These are phyloP conservation scores for Limanda limanda DNA, from an alignment of 2,113 vertebrate species.

Conservation along the genomic window DNA sequence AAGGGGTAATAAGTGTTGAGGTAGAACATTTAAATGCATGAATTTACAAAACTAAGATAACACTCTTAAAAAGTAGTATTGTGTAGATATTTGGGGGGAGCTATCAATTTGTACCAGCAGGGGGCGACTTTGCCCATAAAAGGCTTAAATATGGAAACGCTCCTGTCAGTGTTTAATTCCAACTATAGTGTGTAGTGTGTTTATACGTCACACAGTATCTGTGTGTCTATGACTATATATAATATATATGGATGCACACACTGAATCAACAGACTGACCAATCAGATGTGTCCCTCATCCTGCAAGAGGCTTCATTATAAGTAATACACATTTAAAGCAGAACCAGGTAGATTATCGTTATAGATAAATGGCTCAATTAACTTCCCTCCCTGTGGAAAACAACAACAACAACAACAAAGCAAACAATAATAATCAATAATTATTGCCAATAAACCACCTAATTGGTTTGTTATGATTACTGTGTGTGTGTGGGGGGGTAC, in stretches of 20 bases:
- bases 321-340: no score
- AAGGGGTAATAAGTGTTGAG: no score
- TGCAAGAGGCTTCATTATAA: no score
- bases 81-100: neutral
- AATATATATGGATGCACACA: neutral
- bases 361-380: constrained; percentile 30
- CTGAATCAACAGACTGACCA: no score
- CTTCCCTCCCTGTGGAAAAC: neutral
- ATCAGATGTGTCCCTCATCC: neutral
- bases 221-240: neutral
- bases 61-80: no score
- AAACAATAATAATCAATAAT: constrained; percentile 2
- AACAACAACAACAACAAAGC: neutral
- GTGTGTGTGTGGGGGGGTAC: no score
- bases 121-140: constrained; percentile 58
- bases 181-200: neutral
- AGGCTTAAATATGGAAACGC: neutral
- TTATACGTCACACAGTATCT: neutral
- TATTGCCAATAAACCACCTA: neutral
- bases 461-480: neutral
- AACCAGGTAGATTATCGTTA: constrained; percentile 26
- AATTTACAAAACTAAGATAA: no score
- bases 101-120: constrained; percentile 53
- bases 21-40: no score
- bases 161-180: neutral